Base-by-base conservation (phyloP, 2,113 vertebrate genomes). In the Cyprinodon brontotheroides region DNA sequence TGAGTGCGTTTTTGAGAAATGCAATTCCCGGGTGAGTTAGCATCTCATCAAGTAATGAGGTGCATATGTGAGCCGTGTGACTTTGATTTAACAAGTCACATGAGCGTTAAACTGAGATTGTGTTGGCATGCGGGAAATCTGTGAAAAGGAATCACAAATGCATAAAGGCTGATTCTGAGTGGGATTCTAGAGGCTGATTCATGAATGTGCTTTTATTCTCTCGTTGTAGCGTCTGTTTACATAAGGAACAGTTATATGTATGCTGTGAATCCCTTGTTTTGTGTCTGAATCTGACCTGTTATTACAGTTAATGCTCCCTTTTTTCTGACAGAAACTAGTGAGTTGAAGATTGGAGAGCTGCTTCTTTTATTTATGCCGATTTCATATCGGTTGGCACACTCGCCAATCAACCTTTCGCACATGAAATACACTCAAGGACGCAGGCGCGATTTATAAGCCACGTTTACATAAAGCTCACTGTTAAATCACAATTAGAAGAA, bases 401-500 rank as follows among this genome's bases (percentile, higher is more conserved):
- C 40, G 4, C 1, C 53, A 37, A 71, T 80, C 81, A 72, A 38
- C 66, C 69, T 65, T 75, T 36, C n/a, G 4, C 43, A 47, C 14
- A 11, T 5, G 2, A 11, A 10, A 40, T 2, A 15, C 66, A 63
- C 29, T 48, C 47, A 20, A 57, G 4, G 1, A 43, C 72, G 67
- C 71, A 62, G 0, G 0, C 50, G 8, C 69, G 61, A 63, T 61
- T 74, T 70, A 72, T 70, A 80, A 85, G 70, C 76, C 69, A 84
- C 84, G 79, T 69, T 72, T 77, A 50, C 70, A 74, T 75, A 45
- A 48, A 83, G 76, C 89, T 83, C 81, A 57, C 78, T 80, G 78
- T 77, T 80, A 83, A 88, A 89, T 80, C 82, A 90, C 91, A 88
- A 90, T 91, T 89, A 89, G 67, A 87, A 77, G 48, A 82, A 68